Evolutionary conservation across 2,888 invertebrate genomes (phyloP), one percentile per base, ranked within the genome.

Genomic region (Diogma glabrata): DNA sequence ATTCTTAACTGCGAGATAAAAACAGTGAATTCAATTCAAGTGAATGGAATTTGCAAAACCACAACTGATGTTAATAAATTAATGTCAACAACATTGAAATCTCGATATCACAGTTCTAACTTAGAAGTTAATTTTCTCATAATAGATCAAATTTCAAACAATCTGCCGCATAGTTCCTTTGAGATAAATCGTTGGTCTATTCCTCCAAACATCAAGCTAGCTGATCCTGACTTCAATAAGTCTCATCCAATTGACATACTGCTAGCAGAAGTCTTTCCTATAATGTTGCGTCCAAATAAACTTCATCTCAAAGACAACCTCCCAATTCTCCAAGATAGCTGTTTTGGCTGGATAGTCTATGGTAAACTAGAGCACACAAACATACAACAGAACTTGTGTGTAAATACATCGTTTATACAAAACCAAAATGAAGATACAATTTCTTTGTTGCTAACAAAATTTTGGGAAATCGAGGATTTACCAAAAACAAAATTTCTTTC

Each of bases 401-500:
- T 36, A 14, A 4, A 36, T 36, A 36, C 36, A 2, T 36, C 36
- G 16, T 12, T 36, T 36, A 36, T 12, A 14, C 36, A 36, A 12
- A n/a, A n/a, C n/a, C 40, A 40, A 7, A 20, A 40, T 9, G 19
- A 40, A 19, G 40, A 40, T 10, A 12, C 19, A 5, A 40, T 40
- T 19, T 40, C 40, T 19, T 12, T 20, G 12, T 16, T 38, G 10
- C 16, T 38, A 8, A 38, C 36, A 24, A 53, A 52, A 36, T 53
- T 57, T 53, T 57, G 58, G 57, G 46, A 52, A 23, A n/a, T 57
- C 6, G 58, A 58, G 20, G 53, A 59, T 38, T 46, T 49, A 19
- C 48, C 51, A 50, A 43, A 38, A 6, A 45, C 6, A 2, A 20
- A 12, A 19, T 17, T 47, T n/a, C 28, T 52, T n/a, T 51, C 56